Percentiles rank a stretch among this genome's conserved stretches.
Evolutionary conservation across 2,888 invertebrate species (phyloP).

Genomic region (Automeris io): DNA sequence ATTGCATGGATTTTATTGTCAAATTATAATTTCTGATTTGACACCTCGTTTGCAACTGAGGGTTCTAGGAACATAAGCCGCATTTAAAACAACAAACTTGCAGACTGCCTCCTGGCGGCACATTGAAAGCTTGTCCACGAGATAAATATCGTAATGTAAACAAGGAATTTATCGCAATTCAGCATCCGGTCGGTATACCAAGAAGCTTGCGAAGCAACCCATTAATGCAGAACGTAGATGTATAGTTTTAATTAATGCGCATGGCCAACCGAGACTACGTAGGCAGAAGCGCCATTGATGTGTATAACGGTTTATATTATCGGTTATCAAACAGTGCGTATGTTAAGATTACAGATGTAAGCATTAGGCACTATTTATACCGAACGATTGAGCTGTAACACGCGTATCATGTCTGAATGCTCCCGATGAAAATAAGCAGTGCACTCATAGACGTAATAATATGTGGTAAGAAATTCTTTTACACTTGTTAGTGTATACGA

Average conservation of each 20-base stretch:
- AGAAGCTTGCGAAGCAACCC: constrained; percentile 38
- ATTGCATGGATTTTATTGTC: constrained; percentile 63
- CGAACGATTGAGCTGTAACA: constrained; percentile 35
- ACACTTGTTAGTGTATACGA: constrained; percentile 11
- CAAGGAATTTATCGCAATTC: constrained; percentile 46
- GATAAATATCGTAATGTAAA: constrained; percentile 45
- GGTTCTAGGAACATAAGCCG: constrained; percentile 23
- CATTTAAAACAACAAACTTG: constrained; percentile 18
- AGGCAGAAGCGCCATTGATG: constrained; percentile 33
- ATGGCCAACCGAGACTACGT: constrained; percentile 26
- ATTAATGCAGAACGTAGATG: constrained; percentile 22
- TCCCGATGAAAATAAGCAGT: constrained; percentile 28
- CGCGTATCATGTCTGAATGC: constrained; percentile 30
- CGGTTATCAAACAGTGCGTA: constrained; percentile 41
- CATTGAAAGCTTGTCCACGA: constrained; percentile 36
- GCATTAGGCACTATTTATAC: constrained; percentile 34
- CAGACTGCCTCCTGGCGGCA: constrained; percentile 16
- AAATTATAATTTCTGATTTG: constrained; percentile 62
- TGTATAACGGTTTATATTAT: constrained; percentile 47
- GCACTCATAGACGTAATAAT: constrained; percentile 11
- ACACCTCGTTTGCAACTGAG: constrained; percentile 40
- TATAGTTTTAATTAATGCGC: constrained; percentile 34
- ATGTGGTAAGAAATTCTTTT: constrained; percentile 13
- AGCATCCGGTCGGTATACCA: constrained; percentile 46
- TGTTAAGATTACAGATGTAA: constrained; percentile 40